Base-by-base conservation (phyloP, 1,140 invertebrate species). In the Drosophila athabasca region DNA sequence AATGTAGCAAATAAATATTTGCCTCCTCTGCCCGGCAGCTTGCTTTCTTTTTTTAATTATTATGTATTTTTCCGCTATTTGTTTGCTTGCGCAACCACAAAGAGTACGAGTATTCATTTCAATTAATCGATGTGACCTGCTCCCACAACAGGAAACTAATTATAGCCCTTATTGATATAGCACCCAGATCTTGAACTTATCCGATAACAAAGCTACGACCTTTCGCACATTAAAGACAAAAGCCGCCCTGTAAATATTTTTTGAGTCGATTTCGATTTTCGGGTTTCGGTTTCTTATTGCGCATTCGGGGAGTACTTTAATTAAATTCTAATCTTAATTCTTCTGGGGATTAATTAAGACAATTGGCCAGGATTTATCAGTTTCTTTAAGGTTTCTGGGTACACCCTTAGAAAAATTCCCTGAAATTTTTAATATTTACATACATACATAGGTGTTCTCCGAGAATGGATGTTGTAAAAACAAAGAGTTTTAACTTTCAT, bases 121-220 rank as follows among this genome's bases (percentile, higher is more conserved):
- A 70, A 66, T 80, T 80, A 79, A 48, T 76, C 17, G 35, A 64
- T 45, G 39, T 66, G 66, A 69, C 51, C 64, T 57, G 66, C 29
- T 49, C 26, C 64, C 52, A 2, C 13, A 48, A 19, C 65, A 35
- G 52, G 13, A 69, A 70, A 70, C 65, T 69, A 69, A 70, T 70
- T 70, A 70, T 57, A 44, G 8, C 15, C n/a, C 24, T 1, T 69
- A 43, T 70, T 70, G 67, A 70, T 70, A 70, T 58, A 50, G 52
- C 62, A 5, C n/a, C n/a, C 9, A 49, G 67, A 70, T 70, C 67
- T 70, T 58, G 64, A 70, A 70, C 67, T 49, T 58, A 69, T 70
- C 54, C 65, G 67, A 70, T 70, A 69, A 69, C 22, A 62, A 62
- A 50, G 39, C 19, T 49, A 19, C 64, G 66, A 69, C 65, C 65